phyloP scores from a whole-genome alignment of 1,140 invertebrate genomes.

The Eumaeus atala region DNA sequence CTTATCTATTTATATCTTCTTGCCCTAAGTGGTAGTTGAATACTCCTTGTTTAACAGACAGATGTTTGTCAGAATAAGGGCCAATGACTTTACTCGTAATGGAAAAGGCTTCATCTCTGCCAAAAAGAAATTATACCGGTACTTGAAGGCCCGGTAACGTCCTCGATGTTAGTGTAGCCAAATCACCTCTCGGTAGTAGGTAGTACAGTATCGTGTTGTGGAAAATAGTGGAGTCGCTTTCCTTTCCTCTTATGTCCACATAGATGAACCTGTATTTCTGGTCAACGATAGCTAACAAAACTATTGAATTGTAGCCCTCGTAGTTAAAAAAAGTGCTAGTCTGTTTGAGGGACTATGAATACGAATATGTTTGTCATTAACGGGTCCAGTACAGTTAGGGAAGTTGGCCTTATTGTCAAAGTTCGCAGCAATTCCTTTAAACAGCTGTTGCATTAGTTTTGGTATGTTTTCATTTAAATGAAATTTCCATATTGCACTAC shows the following conservation, averaged over 20 bases:
- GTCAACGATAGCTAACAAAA: conserved; percentile 55
- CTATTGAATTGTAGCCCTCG: too few species aligned
- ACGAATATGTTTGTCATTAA: conserved; percentile 35
- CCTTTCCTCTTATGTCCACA: conserved; percentile 44
- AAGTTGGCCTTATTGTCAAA: conserved; percentile 34
- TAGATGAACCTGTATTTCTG: conserved; percentile 38
- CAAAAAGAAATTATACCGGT: conserved; percentile 35
- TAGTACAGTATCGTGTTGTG: conserved; percentile 34
- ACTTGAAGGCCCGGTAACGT: conserved; percentile 28
- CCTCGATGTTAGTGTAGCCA: conserved; percentile 30
- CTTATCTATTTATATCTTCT: conserved; percentile 48
- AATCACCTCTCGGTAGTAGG: conserved; percentile 23
- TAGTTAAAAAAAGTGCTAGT: conserved; percentile 46
- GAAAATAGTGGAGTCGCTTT: conserved; percentile 43
- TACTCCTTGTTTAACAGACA: conserved; percentile 46
- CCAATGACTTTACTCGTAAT: conserved; percentile 56
- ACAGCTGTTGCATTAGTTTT: conserved; percentile 24
- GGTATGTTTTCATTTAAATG: conserved; percentile 22
- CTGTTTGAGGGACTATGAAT: conserved; percentile 30
- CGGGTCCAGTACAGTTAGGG: conserved; percentile 32
- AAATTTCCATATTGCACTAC: conserved; percentile 16
- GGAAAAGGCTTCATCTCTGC: conserved; percentile 71
- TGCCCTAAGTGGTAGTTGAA: conserved; percentile 69
- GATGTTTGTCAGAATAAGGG: conserved; percentile 45
- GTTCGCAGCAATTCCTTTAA: conserved; percentile 25